Evolutionary conservation across 2,113 vertebrate genomes (phyloP).

Genomic region (Hirundichthys speculiger): DNA sequence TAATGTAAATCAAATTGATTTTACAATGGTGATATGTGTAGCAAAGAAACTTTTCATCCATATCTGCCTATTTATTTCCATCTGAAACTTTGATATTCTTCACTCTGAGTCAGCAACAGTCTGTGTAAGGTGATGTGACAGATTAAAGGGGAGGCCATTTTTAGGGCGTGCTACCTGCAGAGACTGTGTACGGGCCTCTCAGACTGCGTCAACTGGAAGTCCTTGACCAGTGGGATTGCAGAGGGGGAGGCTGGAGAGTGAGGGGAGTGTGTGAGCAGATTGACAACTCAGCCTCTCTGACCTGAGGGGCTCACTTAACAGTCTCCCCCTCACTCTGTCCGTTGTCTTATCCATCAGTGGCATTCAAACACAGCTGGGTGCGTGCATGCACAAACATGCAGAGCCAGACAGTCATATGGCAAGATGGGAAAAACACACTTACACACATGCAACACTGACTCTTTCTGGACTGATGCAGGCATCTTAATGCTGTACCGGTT

Average conservation of each 20-base stretch:
- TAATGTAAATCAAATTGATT: constrained; percentile 16
- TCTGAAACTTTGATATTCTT: not conserved
- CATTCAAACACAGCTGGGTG: constrained; percentile 34
- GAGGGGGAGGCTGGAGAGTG: not conserved
- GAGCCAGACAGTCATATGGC: constrained; percentile 1
- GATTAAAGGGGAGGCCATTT: constrained; percentile 22
- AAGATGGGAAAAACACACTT: constrained; percentile 4
- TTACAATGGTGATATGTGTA: constrained; percentile 20
- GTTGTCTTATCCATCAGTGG: constrained; percentile 49
- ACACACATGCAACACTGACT: not conserved
- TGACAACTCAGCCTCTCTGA: constrained; percentile 50
- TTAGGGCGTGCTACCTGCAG: constrained; percentile 31
- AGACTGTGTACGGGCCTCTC: constrained; percentile 26
- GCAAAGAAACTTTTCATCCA: not conserved
- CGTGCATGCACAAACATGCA: constrained; percentile 19
- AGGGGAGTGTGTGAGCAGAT: constrained; percentile 51
- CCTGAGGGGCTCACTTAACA: constrained; percentile 46
- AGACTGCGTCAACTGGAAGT: constrained; percentile 38
- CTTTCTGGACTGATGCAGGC: constrained; percentile 8
- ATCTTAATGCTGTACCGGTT: constrained; percentile 40
- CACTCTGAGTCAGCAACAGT: not conserved
- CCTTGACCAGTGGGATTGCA: constrained; percentile 54
- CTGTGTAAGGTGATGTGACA: constrained; percentile 9
- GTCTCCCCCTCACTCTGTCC: constrained; percentile 19
- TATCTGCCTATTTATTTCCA: no score